Evolutionary conservation across 2,113 vertebrate genomes (phyloP).

Genomic region (Lichenostomus cassidix): DNA sequence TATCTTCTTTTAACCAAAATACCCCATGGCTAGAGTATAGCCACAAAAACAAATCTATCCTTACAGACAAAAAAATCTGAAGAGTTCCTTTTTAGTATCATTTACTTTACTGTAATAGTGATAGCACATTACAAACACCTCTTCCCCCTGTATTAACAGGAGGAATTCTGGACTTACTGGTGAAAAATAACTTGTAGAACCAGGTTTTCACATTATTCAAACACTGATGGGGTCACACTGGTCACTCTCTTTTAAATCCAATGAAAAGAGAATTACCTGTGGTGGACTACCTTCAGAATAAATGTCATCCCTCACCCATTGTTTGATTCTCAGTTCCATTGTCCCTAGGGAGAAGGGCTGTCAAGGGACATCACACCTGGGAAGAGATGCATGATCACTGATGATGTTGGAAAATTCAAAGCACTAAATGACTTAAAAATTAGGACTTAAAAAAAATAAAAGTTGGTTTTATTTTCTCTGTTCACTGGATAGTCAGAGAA

Average conservation of each 20-base stretch:
- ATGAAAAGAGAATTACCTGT: background rate
- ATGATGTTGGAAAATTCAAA: background rate
- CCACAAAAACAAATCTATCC: background rate
- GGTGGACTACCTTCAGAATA: background rate
- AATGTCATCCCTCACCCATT: background rate
- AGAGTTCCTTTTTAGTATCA: background rate
- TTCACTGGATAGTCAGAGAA: background rate
- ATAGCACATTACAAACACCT: background rate
- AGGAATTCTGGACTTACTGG: background rate
- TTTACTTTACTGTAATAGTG: background rate
- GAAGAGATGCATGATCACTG: background rate
- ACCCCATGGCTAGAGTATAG: background rate
- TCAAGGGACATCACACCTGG: background rate
- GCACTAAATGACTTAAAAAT: constrained; percentile 3
- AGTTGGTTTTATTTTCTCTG: background rate
- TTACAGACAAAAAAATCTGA: background rate
- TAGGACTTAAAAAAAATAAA: background rate
- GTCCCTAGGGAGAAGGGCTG: background rate
- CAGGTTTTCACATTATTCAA: background rate
- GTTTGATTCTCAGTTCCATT: background rate
- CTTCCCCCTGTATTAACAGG: background rate
- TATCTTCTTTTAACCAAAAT: background rate
- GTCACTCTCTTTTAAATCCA: constrained; percentile 1
- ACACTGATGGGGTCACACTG: background rate
- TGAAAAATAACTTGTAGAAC: background rate